Evolutionary conservation across 2,888 invertebrate genomes (phyloP).

Genomic region (Anorthoa munda): DNA sequence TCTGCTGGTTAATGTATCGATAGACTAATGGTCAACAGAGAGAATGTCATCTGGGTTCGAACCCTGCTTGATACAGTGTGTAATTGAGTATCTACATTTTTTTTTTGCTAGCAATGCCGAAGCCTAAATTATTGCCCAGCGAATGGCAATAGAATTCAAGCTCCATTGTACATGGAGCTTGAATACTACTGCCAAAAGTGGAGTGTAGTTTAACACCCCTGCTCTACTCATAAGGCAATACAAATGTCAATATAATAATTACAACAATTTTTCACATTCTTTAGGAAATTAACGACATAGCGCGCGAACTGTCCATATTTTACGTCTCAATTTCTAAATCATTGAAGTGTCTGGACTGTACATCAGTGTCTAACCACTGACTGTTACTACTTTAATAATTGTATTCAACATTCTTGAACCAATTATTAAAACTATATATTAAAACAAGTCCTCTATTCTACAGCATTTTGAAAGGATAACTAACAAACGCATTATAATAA

Average conservation of each 20-base stretch:
- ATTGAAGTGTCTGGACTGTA: conserved; percentile 6
- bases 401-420: conserved; percentile 1
- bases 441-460: not conserved
- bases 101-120: too few species aligned
- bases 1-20: too few species aligned
- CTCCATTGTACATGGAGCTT: not conserved
- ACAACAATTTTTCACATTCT: not conserved
- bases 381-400: conserved; percentile 1
- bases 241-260: too few species aligned
- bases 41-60: too few species aligned
- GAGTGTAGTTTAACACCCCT: too few species aligned
- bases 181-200: not conserved
- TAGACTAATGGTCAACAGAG: too few species aligned
- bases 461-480: conserved; percentile 9
- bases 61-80: too few species aligned
- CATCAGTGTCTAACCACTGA: conserved; percentile 22
- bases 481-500: conserved; percentile 17
- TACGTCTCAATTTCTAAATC: not conserved
- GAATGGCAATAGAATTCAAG: not conserved
- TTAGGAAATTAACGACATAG: not conserved
- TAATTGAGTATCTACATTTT: too few species aligned
- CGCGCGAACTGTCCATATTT: not conserved
- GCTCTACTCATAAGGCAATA: too few species aligned
- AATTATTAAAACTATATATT: conserved; percentile 45
- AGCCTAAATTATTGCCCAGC: too few species aligned